Evolutionary conservation across 1,140 invertebrate species (phyloP).

Genomic region (Ericerus pela): DNA sequence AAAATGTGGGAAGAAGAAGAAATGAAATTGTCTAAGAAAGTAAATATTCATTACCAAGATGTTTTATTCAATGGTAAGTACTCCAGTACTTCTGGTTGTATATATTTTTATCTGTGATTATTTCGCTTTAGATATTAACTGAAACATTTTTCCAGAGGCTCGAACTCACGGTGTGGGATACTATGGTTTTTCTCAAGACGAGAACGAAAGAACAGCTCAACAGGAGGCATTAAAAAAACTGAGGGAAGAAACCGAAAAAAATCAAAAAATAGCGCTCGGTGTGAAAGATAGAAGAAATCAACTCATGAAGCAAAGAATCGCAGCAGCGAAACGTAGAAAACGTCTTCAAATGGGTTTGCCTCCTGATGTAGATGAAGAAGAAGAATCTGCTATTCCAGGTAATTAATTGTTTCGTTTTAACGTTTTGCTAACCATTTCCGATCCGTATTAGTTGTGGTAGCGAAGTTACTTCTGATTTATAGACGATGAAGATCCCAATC

Average conservation of each 20-base stretch:
- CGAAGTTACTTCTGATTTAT: no score
- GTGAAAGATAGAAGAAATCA: slow-evolving; percentile 47
- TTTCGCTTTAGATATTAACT: neutral
- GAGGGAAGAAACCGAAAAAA: slow-evolving; percentile 51
- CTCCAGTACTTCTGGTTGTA: neutral
- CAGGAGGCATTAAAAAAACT: slow-evolving; percentile 54
- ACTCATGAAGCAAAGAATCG: slow-evolving; percentile 54
- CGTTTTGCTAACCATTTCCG: no score
- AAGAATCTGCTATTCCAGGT: slow-evolving; percentile 13
- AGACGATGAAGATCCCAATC: slow-evolving; percentile 3
- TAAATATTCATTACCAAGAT: slow-evolving; percentile 75
- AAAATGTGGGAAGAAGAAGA: slow-evolving; percentile 53
- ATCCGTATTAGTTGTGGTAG: no score
- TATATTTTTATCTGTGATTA: neutral
- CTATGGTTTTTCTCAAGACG: slow-evolving; percentile 73
- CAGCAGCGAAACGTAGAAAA: slow-evolving; percentile 60
- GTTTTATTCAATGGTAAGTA: slow-evolving; percentile 62
- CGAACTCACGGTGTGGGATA: slow-evolving; percentile 76
- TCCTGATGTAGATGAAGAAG: slow-evolving; percentile 31
- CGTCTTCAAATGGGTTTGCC: slow-evolving; percentile 57
- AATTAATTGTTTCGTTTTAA: no score
- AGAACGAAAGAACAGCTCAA: slow-evolving; percentile 53
- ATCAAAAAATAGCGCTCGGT: slow-evolving; percentile 47
- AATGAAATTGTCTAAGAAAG: slow-evolving; percentile 37
- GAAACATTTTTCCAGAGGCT: slow-evolving; percentile 46